These are phyloP conservation scores for Aurelia coerulea DNA, from an alignment of 30 jellyfish, hydroid and myxozoan species.

Conservation along the genomic window DNA sequence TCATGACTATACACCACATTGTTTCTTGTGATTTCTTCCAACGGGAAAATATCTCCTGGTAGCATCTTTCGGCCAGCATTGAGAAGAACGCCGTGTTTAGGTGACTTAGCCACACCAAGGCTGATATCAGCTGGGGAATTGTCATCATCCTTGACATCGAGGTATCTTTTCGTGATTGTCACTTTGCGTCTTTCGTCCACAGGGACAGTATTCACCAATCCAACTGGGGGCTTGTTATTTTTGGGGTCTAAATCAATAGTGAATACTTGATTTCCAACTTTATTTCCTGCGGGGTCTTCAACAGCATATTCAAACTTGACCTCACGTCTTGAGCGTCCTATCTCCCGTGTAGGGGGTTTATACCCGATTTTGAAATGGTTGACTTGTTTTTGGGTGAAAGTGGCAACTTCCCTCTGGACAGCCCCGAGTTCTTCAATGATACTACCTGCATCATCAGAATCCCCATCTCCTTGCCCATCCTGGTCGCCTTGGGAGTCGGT, in stretches of 20 bases:
- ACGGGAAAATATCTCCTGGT: conserved; percentile 72
- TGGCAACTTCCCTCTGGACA: conserved; percentile 17
- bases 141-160: conserved; percentile 83
- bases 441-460: conserved; percentile 62
- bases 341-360: conserved; percentile 74
- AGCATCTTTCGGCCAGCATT: conserved; percentile 55
- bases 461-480: conserved; percentile 6
- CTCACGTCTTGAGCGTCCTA: conserved; percentile 70
- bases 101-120: conserved; percentile 65
- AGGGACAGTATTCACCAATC: conserved; percentile 54
- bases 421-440: conserved; percentile 54
- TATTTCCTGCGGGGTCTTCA: conserved; percentile 84
- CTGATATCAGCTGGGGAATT: conserved; percentile 69
- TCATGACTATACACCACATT: conserved; percentile 83
- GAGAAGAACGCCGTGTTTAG: conserved; percentile 80
- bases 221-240: conserved; percentile 90
- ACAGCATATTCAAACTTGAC: conserved; percentile 80
- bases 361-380: conserved; percentile 91
- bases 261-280: conserved; percentile 54
- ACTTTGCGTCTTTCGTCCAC: conserved; percentile 78
- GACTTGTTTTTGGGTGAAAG: conserved; percentile 84
- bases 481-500: conserved; percentile 22
- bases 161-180: conserved; percentile 53
- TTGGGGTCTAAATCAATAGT: conserved; percentile 78
- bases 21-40: conserved; percentile 67